Conservation (phyloP, 2,888 invertebrate genomes). For the Eupithecia exiguata region DNA sequence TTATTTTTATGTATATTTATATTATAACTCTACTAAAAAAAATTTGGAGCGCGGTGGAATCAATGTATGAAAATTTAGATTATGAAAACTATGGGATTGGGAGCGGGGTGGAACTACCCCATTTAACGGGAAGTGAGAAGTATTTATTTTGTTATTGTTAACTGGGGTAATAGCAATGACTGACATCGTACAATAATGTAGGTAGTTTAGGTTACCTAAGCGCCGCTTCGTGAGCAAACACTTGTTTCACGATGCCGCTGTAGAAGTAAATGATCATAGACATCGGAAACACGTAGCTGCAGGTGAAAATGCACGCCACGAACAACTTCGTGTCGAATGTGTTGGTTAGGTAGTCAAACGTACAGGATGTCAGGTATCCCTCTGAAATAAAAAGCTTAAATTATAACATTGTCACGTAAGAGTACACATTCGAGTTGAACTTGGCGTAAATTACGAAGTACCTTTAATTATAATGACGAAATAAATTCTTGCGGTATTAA, state of each 20-base stretch:
- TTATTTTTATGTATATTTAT: no score
- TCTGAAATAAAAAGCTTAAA: constrained; percentile 80
- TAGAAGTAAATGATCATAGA: constrained; percentile 91
- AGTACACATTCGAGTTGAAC: neutral
- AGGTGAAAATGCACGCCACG: constrained; percentile 89
- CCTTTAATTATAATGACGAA: neutral
- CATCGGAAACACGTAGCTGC: constrained; percentile 91
- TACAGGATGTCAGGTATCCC: constrained; percentile 94
- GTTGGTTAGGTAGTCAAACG: constrained; percentile 92
- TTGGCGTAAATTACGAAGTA: neutral
- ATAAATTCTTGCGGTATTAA: neutral
- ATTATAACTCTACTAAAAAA: no score
- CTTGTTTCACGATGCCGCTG: constrained; percentile 93
- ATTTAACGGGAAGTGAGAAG: no score
- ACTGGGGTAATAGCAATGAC: no score
- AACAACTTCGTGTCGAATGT: constrained; percentile 91
- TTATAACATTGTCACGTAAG: neutral
- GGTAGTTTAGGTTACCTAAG: constrained; percentile 73
- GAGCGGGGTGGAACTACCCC: no score
- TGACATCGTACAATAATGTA: no score
- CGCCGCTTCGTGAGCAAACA: constrained; percentile 93
- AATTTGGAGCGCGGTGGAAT: no score
- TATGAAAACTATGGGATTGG: no score
- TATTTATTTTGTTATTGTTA: no score
- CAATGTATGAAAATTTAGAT: no score